Percentiles rank a stretch among this genome's conserved stretches.
Evolutionary conservation across 2,797 vertebrate genomes (phyloP).

Genomic region (Thripadectes ignobilis): DNA sequence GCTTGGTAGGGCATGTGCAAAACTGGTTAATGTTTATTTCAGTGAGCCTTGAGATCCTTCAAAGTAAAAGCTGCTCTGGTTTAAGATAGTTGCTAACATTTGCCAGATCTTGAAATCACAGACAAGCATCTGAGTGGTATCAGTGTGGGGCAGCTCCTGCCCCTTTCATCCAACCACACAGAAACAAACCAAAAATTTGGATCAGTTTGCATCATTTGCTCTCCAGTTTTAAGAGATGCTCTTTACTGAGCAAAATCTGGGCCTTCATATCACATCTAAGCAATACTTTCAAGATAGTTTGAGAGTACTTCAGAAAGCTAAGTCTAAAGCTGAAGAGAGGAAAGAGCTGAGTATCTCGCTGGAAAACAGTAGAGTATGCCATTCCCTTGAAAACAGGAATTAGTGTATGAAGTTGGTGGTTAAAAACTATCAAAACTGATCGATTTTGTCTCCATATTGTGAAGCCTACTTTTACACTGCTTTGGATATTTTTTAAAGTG

Average conservation of each 20-base stretch:
- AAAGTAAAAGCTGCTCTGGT: neutral
- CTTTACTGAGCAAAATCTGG: neutral
- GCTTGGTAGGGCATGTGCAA: neutral
- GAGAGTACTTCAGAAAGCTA: neutral
- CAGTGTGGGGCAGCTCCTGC: neutral
- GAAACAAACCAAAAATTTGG: neutral
- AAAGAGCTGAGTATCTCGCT: neutral
- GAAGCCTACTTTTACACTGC: neutral
- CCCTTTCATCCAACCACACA: rapidly evolving
- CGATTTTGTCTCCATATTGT: neutral
- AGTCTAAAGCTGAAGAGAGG: neutral
- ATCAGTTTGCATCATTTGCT: neutral
- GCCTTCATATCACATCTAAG: neutral
- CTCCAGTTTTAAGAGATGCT: neutral
- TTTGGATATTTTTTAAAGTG: too few species aligned
- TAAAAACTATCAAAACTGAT: neutral
- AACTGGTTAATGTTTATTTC: neutral
- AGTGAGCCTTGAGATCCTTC: neutral
- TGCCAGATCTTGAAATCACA: neutral
- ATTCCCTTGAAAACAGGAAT: neutral
- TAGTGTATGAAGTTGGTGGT: neutral
- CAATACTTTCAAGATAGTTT: neutral
- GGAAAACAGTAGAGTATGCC: neutral
- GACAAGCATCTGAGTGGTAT: neutral
- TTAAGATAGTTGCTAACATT: neutral